phyloP scores from a whole-genome alignment of 2,888 invertebrate genomes.

The Phanerotoma sp. region DNA sequence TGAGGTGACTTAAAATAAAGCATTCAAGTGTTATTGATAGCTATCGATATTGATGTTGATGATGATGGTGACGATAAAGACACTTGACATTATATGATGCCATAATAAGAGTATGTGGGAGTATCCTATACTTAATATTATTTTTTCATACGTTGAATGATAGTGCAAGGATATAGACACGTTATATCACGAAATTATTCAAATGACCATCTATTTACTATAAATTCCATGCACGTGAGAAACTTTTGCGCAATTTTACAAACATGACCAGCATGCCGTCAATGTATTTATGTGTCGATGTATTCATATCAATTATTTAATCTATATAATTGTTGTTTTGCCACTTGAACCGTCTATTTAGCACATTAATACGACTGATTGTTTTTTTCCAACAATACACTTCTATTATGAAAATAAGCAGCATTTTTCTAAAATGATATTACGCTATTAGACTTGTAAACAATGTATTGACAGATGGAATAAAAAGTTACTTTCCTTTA shows the following conservation, averaged over 20 bases:
- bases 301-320: too few relatives aligned
- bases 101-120: background rate
- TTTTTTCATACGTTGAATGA: background rate
- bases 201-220: conserved; percentile 15
- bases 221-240: conserved; percentile 10
- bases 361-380: too few relatives aligned
- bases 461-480: too few relatives aligned
- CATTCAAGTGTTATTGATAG: background rate
- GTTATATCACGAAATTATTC: conserved; percentile 20
- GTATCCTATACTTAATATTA: background rate
- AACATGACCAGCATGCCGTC: conserved; percentile 5
- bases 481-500: too few relatives aligned
- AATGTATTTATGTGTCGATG: background rate
- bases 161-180: conserved; percentile 6
- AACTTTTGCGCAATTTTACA: conserved; percentile 14
- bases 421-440: too few relatives aligned
- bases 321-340: too few relatives aligned
- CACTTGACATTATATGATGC: background rate
- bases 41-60: background rate
- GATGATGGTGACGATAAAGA: background rate
- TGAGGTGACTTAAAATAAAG: background rate
- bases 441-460: too few relatives aligned
- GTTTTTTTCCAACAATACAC: too few relatives aligned
- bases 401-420: too few relatives aligned
- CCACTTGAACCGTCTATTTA: too few relatives aligned